These are phyloP conservation scores for Bubalus kerabau DNA, from an alignment of 2,113 vertebrate genomes.

Conservation along the genomic window DNA sequence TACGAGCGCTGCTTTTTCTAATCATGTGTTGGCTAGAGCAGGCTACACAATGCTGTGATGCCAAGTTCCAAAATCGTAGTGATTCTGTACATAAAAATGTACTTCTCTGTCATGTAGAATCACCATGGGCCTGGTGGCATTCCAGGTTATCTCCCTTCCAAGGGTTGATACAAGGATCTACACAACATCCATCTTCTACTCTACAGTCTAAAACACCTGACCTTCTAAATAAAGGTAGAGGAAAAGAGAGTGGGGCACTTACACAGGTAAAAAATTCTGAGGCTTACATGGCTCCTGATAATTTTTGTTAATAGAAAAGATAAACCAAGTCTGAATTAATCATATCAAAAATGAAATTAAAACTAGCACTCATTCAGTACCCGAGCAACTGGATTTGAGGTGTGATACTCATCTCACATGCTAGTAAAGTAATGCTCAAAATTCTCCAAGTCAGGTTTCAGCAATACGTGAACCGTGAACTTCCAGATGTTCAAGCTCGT, in stretches of 20 bases:
- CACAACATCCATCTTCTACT: neutral
- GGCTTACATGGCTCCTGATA: neutral
- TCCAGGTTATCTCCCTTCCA: neutral
- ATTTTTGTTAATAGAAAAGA: neutral
- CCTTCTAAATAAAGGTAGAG: neutral
- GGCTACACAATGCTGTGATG: neutral
- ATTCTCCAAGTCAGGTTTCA: too few relatives aligned
- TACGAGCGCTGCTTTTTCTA: neutral
- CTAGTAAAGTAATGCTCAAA: too few relatives aligned
- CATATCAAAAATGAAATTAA: neutral
- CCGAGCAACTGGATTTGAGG: neutral
- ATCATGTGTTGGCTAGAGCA: neutral
- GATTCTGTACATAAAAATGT: neutral
- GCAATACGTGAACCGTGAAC: too few relatives aligned
- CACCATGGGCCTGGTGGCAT: neutral
- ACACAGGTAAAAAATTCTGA: neutral
- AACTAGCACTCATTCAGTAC: neutral
- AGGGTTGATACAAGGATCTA: neutral
- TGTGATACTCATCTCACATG: accelerated
- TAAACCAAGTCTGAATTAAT: neutral
- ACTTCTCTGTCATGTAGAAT: neutral
- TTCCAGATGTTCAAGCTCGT: too few relatives aligned
- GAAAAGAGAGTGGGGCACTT: neutral
- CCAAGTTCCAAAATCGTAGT: neutral
- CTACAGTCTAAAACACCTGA: neutral